phyloP scores from a whole-genome alignment of 1,140 invertebrate species.

The Drosophila chauvacae region DNA sequence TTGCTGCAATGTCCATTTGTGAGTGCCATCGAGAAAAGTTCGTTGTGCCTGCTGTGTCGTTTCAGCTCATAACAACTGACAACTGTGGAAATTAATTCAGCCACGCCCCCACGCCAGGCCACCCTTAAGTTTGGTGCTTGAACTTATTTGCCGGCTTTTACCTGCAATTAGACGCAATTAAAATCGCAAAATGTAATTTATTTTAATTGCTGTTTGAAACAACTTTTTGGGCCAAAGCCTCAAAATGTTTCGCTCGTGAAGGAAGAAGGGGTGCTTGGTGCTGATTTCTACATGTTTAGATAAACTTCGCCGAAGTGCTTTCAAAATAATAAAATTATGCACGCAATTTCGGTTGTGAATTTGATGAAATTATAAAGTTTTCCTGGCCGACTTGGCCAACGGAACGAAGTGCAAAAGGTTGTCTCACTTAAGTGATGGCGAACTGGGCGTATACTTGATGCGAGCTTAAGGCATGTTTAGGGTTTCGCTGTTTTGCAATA shows the following conservation, averaged over 20 bases:
- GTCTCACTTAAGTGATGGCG: slow-evolving; percentile 16
- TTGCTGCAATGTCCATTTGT: slow-evolving; percentile 59
- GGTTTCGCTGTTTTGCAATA: too few relatives aligned
- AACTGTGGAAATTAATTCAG: slow-evolving; percentile 77
- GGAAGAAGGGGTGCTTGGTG: slow-evolving; percentile 8
- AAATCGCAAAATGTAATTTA: slow-evolving; percentile 81
- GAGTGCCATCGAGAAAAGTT: slow-evolving; percentile 66
- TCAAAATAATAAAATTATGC: slow-evolving; percentile 81
- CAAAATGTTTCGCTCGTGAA: slow-evolving; percentile 29
- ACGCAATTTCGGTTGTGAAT: slow-evolving; percentile 78
- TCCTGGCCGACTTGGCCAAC: slow-evolving; percentile 16
- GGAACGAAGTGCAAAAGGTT: slow-evolving; percentile 16
- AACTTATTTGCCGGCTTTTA: slow-evolving; percentile 79
- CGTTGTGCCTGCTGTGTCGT: slow-evolving; percentile 40
- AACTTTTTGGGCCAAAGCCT: slow-evolving; percentile 65
- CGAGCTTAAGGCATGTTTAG: not conserved
- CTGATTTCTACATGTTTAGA: slow-evolving; percentile 72
- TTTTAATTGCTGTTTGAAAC: slow-evolving; percentile 80
- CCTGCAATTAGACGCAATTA: slow-evolving; percentile 81
- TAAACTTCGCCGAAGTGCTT: slow-evolving; percentile 76
- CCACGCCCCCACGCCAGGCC: not conserved
- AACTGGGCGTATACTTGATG: slow-evolving; percentile 17
- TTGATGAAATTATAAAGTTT: slow-evolving; percentile 80
- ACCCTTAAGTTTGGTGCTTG: slow-evolving; percentile 59
- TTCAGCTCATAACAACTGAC: slow-evolving; percentile 67